Evolutionary conservation across 2,797 vertebrate species (phyloP), one percentile per base, ranked within the genome.

Genomic region (Halcyon smyrnensis): DNA sequence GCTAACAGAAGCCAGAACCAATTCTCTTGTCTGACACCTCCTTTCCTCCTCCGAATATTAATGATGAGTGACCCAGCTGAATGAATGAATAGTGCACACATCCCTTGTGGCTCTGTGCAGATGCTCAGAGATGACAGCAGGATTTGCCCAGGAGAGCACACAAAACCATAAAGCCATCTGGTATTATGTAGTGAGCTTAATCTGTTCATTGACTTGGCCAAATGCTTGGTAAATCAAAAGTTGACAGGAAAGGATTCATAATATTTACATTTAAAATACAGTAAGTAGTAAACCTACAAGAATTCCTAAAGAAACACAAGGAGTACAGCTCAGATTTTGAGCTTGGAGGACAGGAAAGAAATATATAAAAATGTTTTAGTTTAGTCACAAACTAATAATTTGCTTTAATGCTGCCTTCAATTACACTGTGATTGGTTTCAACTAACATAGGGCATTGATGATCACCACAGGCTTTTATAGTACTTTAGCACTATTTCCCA

Each of bases 81-180:
- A 95, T 95, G 95, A 96, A 97, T 96, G 93, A 94, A 90, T 97
- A 96, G 95, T 80, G 68, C 65, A 90, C 56, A n/a, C 24, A 48
- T 94, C 95, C 86, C 81, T 95, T 5, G 60, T 95, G 95, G 81
- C 36, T 90, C 87, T 0, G 1, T 96, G 93, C 96, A 96, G 93
- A 96, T 95, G 93, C 95, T 97, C 80, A 53, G 76, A 92, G 83
- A 96, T 96, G 95, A 97, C 95, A 93, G 83, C 76, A 56, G 85
- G 65, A 65, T 50, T 84, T 92, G 76, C 94, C 87, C 84, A 93
- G 75, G 73, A 94, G 74, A 96, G 87, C 78, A 67, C 81, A 67
- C 76, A 73, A 76, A 90, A 67, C 75, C 84, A 74, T 79, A 78
- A 85, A 91, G 87, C 93, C 87, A 95, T 97, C 95, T 97, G 90